Evolutionary conservation across 2,797 vertebrate species (phyloP).

Genomic region (Chaenodraco wilsoni): DNA sequence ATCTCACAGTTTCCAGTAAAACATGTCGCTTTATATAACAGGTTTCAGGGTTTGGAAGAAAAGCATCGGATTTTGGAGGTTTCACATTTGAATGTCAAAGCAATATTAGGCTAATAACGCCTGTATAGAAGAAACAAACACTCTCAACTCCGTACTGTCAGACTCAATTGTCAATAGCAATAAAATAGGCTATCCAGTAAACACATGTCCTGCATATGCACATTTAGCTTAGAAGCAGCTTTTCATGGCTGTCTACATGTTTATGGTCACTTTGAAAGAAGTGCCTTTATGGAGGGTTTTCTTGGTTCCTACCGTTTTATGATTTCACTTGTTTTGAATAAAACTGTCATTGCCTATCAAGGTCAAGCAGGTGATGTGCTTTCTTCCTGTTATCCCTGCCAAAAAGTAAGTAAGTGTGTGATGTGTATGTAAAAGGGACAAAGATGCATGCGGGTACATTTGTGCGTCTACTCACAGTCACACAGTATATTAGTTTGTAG

Average conservation of each 20-base stretch:
- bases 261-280: slow-evolving; percentile 81
- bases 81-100: slow-evolving; percentile 68
- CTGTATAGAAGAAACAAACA: slow-evolving; percentile 51
- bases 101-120: slow-evolving; percentile 66
- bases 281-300: slow-evolving; percentile 81
- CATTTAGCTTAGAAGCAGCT: slow-evolving; percentile 64
- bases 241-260: slow-evolving; percentile 69
- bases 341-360: slow-evolving; percentile 81
- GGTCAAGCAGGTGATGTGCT: slow-evolving; percentile 42
- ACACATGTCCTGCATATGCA: slow-evolving; percentile 60
- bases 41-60: slow-evolving; percentile 73
- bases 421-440: slow-evolving; percentile 29
- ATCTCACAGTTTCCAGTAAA: slow-evolving; percentile 66
- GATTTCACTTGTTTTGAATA: slow-evolving; percentile 82
- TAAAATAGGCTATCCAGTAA: slow-evolving; percentile 66
- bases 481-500: slow-evolving; percentile 67
- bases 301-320: slow-evolving; percentile 69
- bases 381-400: slow-evolving; percentile 46
- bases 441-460: slow-evolving; percentile 61
- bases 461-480: slow-evolving; percentile 63
- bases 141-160: slow-evolving; percentile 59
- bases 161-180: slow-evolving; percentile 73
- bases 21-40: slow-evolving; percentile 69
- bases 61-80: slow-evolving; percentile 36
- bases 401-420: slow-evolving; percentile 24